phyloP scores from a whole-genome alignment of 92 coral and sea anemone genomes.

The Blastomussa wellsi region DNA sequence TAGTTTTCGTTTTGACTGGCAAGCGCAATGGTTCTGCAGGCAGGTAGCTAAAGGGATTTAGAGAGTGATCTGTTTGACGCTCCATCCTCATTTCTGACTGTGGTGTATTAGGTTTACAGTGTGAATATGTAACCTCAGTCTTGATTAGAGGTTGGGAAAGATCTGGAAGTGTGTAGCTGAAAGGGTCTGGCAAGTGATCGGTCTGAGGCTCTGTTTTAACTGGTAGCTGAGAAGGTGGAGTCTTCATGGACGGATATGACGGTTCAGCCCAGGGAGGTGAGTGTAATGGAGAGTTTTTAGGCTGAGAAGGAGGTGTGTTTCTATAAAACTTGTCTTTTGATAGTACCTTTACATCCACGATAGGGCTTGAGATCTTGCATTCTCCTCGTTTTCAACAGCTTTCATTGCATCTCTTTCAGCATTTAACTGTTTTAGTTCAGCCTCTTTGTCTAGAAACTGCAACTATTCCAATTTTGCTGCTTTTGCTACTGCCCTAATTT shows the following conservation, averaged over 20 bases:
- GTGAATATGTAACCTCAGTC: too few relatives aligned
- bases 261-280: too few relatives aligned
- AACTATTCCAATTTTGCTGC: slow-evolving; percentile 40
- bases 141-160: too few relatives aligned
- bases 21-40: background rate
- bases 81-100: background rate
- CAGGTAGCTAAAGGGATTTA: background rate
- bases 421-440: slow-evolving; percentile 16
- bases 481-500: slow-evolving; percentile 32
- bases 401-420: slow-evolving; percentile 45
- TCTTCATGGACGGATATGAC: too few relatives aligned
- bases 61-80: background rate
- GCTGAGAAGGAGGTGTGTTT: background rate
- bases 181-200: too few relatives aligned
- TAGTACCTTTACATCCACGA: background rate
- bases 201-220: too few relatives aligned
- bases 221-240: too few relatives aligned
- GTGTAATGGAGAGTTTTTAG: too few relatives aligned
- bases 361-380: background rate
- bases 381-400: slow-evolving; percentile 32
- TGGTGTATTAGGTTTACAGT: too few relatives aligned
- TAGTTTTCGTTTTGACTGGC: slow-evolving; percentile 2
- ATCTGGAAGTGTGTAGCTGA: too few relatives aligned
- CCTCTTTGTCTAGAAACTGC: slow-evolving; percentile 14
- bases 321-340: background rate